Evolutionary conservation across 2,113 vertebrate species (phyloP), one percentile per base, ranked within the genome.

Genomic region (Emydura subglobosa): DNA sequence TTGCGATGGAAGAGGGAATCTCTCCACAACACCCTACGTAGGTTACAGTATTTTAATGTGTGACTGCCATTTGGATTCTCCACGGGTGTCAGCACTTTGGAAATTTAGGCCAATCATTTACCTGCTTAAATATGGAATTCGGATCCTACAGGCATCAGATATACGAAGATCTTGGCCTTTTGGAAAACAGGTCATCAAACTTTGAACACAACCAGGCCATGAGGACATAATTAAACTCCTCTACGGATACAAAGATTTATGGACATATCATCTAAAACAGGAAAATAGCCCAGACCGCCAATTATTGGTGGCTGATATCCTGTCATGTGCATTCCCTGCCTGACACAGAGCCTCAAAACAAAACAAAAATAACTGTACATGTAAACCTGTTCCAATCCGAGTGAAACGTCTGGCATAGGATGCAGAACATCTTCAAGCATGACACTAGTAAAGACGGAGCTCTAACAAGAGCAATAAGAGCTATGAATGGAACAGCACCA

Each of bases 171-270:
- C 51, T 16, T 17, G 51, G 51, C 51, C 13, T 53, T 16, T 16
- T 16, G 3, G 13, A 31, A 5, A 47, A 7, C 0, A 0, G 29
- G 6, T 27, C 42, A 42, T 55, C 72, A 81, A 74, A 68, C 3
- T 0, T 42, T 0, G 0, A 42, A 72, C 25, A 24, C 55, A 34
- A 1, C 5, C 61, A 1, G 22, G 2, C 21, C 7, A 34, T 6
- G 81, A 92, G 91, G 21, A 79, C n/a, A 61, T 34, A 2, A 0
- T 0, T 0, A 59, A 89, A 86, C 0, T 86, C 57, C 53, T 50
- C 65, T 2, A 2, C 25, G 22, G 13, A 24, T 3, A 1, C 2
- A 19, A 39, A 12, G 29, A 85, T 31, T 84, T 90, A 90, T 92
- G 92, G 80, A 94, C 86, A 80, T 39, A 29, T 0, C 5, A 88